Percentiles rank a stretch among this genome's conserved stretches.
Evolutionary conservation across 2,113 vertebrate species (phyloP).

Genomic region (Callaeas wilsoni): DNA sequence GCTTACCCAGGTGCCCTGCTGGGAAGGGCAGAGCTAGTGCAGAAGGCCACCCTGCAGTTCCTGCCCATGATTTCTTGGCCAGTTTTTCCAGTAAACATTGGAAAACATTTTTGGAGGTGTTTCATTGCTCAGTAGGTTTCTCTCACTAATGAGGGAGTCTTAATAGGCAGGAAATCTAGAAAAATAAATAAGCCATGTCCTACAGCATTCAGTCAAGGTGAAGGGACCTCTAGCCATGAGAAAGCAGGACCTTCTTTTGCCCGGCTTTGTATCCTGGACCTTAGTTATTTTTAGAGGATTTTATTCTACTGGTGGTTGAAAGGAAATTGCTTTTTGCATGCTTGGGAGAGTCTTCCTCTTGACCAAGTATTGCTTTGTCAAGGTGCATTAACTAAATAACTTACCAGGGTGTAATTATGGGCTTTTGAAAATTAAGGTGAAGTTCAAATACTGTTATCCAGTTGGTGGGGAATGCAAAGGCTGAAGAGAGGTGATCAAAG

Average conservation of each 20-base stretch:
- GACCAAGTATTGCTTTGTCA: neutral
- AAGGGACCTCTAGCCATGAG: neutral
- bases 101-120: constrained; percentile 12
- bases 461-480: neutral
- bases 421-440: neutral
- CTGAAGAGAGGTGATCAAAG: neutral
- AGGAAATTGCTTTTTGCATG: neutral
- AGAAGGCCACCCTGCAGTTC: constrained; percentile 12
- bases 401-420: neutral
- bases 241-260: neutral
- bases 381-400: neutral
- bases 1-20: neutral
- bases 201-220: neutral
- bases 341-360: neutral
- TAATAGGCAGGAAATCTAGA: constrained; percentile 8
- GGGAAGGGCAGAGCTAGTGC: neutral
- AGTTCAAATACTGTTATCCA: neutral
- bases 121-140: constrained; percentile 45
- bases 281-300: neutral
- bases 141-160: constrained; percentile 26
- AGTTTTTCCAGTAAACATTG: constrained; percentile 18
- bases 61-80: constrained; percentile 16
- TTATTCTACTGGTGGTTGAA: neutral
- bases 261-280: neutral
- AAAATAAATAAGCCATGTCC: neutral